Base-by-base conservation (phyloP, 2,888 invertebrate species). In the Tachina fera region DNA sequence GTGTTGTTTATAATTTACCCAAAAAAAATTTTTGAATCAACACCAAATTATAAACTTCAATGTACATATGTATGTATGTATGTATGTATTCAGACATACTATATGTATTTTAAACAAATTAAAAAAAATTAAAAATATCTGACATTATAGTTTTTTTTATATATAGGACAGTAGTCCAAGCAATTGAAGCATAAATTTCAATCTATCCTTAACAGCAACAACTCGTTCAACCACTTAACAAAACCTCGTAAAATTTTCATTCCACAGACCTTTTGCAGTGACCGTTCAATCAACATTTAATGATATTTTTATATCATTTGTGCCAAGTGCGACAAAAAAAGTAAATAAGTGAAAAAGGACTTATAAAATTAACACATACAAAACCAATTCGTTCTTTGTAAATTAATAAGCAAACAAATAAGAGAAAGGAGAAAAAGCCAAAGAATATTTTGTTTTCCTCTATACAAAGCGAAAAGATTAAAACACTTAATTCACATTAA, bases 401-500 rank as follows among this genome's bases (percentile, higher is more conserved):
- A 63, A 31, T n/a, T 13, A 63, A 53, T 63, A 11, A 51, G 9
- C 39, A 63, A 31, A 45, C 3, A n/a, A 51, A 51, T 49, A 5
- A 70, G 1, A 49, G 49, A 77, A 53, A 43, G 13, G 31, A 9
- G 49, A 5, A n/a, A 49, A 49, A 19, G n/a, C 67, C 43, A 41
- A 19, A 39, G 11, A 14, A 43, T 11, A 53, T 43, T 19, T 45
- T 56, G 39, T 47, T 75, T 58, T 47, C 19, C 0, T 39, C 56
- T 41, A 53, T 43, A 81, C 75, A 74, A 53, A 60, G 14, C 60
- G 74, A 53, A 65, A 68, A 61, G 19, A 45, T 81, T 81, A 75
- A 81, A 61, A 68, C n/a, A 70, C 53, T 75, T 61, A 75, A 63
- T 75, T 81, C 47, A 41, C 61, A n/a, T 56, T 43, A 31, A 77